Base-by-base conservation (phyloP, 2,797 vertebrate genomes). In the Botia almorhae region DNA sequence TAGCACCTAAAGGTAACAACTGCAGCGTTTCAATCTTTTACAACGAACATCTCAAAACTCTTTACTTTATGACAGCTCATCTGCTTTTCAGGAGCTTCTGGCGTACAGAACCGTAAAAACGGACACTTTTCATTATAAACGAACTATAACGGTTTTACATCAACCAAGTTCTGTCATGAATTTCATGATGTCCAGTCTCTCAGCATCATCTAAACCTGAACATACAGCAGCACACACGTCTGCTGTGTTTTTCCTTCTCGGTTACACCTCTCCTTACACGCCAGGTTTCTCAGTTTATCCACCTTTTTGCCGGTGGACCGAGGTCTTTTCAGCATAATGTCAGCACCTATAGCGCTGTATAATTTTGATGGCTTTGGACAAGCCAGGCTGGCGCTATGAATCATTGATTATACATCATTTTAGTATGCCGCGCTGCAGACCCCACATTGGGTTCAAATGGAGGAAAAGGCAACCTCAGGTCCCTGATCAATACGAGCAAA, bases 351-450 rank as follows among this genome's bases (percentile, higher is more conserved):
- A 86, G 91, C 90, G 89, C 89, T 87, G 89, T 91, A 91, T 92
- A 93, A 93, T 93, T 84, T 92, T 93, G 92, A 93, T 83, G 85
- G 91, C 88, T 92, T 74, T 90, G 90, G 89, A 91, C 89, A 87
- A 90, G 90, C 85, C 84, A 87, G 84, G 72, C 86, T 91, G 91
- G 91, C 87, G 92, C 88, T 92, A 93, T 93, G 92, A 94, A 92
- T 92, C 93, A 94, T 93, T 94, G 94, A 94, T 94, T 94, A 93
- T 89, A 92, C 90, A 93, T 93, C 92, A 93, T 90, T 91, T 94
- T 94, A 93, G 92, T 93, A 93, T 93, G 93, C 93, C 89, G 89
- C 92, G 91, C 89, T 90, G 93, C 91, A 92, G 92, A 91, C 90
- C 89, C 87, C 87, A 90, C 89, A 90, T 90, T 90, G 92, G 92